These are phyloP conservation scores for Philypnodon macrostomus DNA, from an alignment of 2,797 vertebrate species.

Conservation along the genomic window DNA sequence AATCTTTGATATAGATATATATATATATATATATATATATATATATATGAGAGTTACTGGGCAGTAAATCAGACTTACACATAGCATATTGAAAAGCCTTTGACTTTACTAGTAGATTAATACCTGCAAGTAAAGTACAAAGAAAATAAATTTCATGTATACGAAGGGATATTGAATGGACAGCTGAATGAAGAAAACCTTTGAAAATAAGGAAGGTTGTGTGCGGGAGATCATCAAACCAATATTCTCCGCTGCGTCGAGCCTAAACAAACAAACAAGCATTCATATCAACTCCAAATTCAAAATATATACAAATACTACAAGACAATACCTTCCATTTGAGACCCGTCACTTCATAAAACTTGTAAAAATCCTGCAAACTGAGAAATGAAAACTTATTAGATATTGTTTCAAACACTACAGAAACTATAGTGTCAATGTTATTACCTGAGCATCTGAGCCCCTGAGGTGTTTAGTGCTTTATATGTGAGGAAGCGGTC, in stretches of 20 bases:
- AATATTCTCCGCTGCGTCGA: slow-evolving; percentile 87
- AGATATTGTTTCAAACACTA: not conserved
- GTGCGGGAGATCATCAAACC: slow-evolving; percentile 95
- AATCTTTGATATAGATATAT: too few species aligned
- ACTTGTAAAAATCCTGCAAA: slow-evolving; percentile 92
- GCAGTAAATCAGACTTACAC: slow-evolving; percentile 84
- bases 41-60: not conserved
- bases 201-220: slow-evolving; percentile 96
- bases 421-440: not conserved
- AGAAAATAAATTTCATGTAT: not conserved
- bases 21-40: too few species aligned
- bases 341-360: slow-evolving; percentile 93
- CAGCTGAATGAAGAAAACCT: slow-evolving; percentile 64
- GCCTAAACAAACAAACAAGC: slow-evolving; percentile 72
- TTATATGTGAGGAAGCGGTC: slow-evolving; percentile 94
- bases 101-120: slow-evolving; percentile 94
- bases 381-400: slow-evolving; percentile 59
- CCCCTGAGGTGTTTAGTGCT: slow-evolving; percentile 86
- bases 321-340: slow-evolving; percentile 88
- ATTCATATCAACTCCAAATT: slow-evolving; percentile 2
- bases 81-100: slow-evolving; percentile 91
- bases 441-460: slow-evolving; percentile 84
- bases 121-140: slow-evolving; percentile 74
- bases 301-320: not conserved
- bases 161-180: slow-evolving; percentile 8